Conservation (phyloP, 1,140 invertebrate species). For the Elysia chlorotica region DNA sequence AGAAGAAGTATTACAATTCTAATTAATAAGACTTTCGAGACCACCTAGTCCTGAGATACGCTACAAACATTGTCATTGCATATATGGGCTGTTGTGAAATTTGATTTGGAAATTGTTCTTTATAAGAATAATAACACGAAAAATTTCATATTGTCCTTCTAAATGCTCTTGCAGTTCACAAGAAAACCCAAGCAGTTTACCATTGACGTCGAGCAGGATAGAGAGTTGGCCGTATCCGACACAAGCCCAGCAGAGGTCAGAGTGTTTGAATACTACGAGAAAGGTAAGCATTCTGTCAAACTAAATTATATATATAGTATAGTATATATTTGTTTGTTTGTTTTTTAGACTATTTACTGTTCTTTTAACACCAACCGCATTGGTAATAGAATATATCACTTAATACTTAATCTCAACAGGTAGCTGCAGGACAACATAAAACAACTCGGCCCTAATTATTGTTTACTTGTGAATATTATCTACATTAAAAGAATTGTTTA, state of each 20-base stretch:
- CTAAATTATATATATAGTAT: not conserved
- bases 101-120: not conserved
- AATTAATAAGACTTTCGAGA: too few species aligned
- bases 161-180: not conserved
- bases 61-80: too few species aligned
- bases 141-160: not conserved
- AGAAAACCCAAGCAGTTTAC: constrained; percentile 78
- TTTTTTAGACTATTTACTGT: not conserved
- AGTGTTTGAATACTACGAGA: constrained; percentile 92
- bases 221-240: constrained; percentile 75
- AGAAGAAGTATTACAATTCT: too few species aligned
- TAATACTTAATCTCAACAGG: not conserved
- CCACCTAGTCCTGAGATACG: too few species aligned
- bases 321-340: not conserved
- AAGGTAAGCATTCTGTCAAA: constrained; percentile 69
- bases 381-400: not conserved
- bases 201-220: constrained; percentile 81
- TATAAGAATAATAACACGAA: not conserved
- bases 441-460: too few species aligned
- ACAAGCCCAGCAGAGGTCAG: constrained; percentile 83
- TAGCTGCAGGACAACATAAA: not conserved
- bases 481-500: not conserved
- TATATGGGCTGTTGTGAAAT: not conserved
- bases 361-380: not conserved
- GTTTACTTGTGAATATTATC: too few species aligned